Evolutionary conservation across 1,140 invertebrate species (phyloP), one percentile per base, ranked within the genome.

Genomic region (Pseudachorutes palmiensis): DNA sequence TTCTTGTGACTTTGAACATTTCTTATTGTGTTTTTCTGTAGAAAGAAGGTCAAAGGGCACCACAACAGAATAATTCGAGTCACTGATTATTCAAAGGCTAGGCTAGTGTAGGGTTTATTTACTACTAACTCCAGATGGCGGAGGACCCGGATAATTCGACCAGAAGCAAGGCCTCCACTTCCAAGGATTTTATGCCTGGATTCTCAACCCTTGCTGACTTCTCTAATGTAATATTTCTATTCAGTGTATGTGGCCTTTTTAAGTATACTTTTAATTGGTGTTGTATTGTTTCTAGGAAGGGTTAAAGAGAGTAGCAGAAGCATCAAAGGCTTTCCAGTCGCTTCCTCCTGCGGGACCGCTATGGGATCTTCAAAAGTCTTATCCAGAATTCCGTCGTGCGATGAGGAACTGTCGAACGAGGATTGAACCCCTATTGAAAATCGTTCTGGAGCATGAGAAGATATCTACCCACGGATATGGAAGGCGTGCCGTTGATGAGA

Each of bases 321-420:
- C 84, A 0, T 87, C 86, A 12, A 86, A 84, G 75, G 74, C 78
- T 26, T 83, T 87, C 0, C 90, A 90, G 77, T 33, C 33, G 12
- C 78, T 92, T 55, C 88, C 88, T 0, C 77, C 78, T 64, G 67
- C 76, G 28, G 85, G 83, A n/a, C 79, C 83, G 45, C 83, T 88
- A 65, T 88, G 82, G 74, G 82, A 87, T 72, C 85, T 86, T 65
- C 89, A 88, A 72, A 81, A 81, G 0, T 87, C 85, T 61, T 88
- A 86, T 75, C 82, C 85, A n/a, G 82, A 82, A 30, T 91, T 89
- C 72, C 80, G 82, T 45, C 80, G 83, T 69, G 78, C 84, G 9
- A 80, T 88, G 75, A 82, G 83, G 58, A 72, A 78, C 41, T 81
- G 87, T 74, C 81, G 82, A 0, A 78, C 81, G 32, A 79, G 81